Conservation (phyloP, 2,113 vertebrate species). For the Chiloscyllium plagiosum region DNA sequence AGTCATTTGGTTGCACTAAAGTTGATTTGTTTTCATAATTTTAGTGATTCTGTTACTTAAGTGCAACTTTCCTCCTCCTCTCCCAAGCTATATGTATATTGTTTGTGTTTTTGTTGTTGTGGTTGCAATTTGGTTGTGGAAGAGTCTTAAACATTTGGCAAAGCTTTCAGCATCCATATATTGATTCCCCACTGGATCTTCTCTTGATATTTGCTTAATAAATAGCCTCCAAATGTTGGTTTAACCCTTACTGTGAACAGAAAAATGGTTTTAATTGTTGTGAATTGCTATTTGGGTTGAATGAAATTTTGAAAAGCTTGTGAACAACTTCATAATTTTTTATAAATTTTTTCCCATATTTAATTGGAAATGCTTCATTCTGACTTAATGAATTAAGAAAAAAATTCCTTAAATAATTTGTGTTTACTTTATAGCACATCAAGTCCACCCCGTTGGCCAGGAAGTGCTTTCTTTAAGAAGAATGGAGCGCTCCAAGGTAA, state of each 20-base stretch:
- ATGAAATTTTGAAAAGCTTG: neutral
- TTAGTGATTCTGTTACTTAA: neutral
- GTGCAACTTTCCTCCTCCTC: neutral
- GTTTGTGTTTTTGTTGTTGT: constrained; percentile 17
- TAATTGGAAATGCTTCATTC: neutral
- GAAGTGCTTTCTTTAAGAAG: constrained; percentile 94
- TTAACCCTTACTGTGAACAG: neutral
- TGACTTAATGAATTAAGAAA: neutral
- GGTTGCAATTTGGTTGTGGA: constrained; percentile 10
- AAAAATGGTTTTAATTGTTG: neutral
- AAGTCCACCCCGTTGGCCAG: constrained; percentile 92
- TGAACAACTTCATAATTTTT: neutral
- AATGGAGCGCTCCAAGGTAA: constrained; percentile 75
- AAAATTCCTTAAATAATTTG: constrained; percentile 38
- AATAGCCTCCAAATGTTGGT: neutral
- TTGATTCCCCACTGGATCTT: neutral
- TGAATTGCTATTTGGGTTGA: neutral
- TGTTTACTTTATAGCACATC: constrained; percentile 63
- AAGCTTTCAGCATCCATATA: neutral
- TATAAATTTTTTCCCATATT: neutral
- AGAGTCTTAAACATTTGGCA: neutral
- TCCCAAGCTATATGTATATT: neutral
- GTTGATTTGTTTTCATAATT: neutral
- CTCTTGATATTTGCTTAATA: neutral
- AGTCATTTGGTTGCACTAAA: neutral